These are phyloP conservation scores for Dromiciops gliroides DNA, from an alignment of 2,113 vertebrate species.

Conservation along the genomic window DNA sequence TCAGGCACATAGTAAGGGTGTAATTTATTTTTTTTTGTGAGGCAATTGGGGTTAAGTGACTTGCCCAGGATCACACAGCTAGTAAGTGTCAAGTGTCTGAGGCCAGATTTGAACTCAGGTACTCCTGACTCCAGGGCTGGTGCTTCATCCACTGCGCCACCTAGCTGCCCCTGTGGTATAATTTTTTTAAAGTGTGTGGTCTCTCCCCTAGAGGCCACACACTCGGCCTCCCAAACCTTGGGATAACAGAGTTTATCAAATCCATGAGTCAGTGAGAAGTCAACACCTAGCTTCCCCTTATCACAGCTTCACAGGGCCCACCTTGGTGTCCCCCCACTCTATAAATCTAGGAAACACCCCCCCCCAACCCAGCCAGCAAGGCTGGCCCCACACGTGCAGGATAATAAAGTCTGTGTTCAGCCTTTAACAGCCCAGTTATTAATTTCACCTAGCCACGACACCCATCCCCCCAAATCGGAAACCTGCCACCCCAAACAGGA, in stretches of 20 bases:
- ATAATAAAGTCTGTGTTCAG: slow-evolving; percentile 23
- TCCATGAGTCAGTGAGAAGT: background rate
- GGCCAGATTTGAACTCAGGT: too few species aligned
- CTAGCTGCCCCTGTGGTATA: too few species aligned
- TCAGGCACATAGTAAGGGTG: background rate
- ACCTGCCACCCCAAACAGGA: slow-evolving; percentile 41
- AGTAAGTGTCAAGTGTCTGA: too few species aligned
- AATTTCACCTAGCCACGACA: slow-evolving; percentile 24
- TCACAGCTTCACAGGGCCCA: background rate
- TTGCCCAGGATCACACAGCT: too few species aligned
- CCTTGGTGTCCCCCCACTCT: background rate
- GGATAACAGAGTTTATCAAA: background rate
- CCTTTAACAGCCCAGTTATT: slow-evolving; percentile 18
- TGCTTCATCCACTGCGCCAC: too few species aligned
- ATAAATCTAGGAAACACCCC: background rate
- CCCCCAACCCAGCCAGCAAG: background rate
- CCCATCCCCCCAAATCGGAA: background rate
- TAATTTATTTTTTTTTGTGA: too few species aligned
- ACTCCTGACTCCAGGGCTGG: too few species aligned
- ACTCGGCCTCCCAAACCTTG: background rate
- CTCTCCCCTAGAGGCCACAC: background rate
- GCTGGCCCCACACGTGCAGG: background rate
- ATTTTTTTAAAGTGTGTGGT: background rate
- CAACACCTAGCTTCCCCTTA: background rate
- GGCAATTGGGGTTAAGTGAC: too few species aligned